Conservation (phyloP, 2,797 vertebrate species). For the Myoxocephalus aenaeus region DNA sequence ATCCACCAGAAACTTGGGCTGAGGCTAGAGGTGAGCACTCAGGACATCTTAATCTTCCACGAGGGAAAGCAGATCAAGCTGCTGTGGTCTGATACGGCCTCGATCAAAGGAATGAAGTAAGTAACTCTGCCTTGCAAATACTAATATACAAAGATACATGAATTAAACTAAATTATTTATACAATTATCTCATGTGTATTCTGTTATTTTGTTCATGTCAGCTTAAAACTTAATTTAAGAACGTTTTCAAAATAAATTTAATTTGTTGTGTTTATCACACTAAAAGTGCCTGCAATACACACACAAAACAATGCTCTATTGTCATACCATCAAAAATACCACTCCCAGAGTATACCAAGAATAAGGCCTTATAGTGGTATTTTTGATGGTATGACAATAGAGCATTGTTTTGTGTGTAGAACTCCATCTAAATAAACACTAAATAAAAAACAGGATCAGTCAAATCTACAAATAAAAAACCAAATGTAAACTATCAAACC, state of each 20-base stretch:
- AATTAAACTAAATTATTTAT: background rate
- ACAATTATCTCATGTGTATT: background rate
- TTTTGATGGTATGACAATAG: no score
- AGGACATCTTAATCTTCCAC: constrained; percentile 83
- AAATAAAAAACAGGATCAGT: background rate
- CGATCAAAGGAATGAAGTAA: constrained; percentile 76
- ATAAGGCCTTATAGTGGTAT: no score
- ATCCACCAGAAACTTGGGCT: constrained; percentile 80
- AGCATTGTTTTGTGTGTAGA: no score
- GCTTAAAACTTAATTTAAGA: no score
- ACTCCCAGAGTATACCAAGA: background rate
- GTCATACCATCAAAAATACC: background rate
- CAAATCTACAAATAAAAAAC: background rate
- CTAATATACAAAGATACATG: background rate
- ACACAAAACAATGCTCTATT: background rate
- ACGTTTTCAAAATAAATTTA: no score
- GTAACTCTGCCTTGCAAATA: constrained; percentile 26
- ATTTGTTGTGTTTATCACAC: background rate
- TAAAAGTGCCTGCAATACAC: background rate
- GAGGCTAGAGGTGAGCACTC: constrained; percentile 87
- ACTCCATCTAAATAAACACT: background rate
- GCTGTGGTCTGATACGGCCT: constrained; percentile 85
- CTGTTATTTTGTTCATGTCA: background rate
- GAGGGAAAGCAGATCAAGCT: constrained; percentile 75
- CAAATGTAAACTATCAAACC: background rate